phyloP scores from a whole-genome alignment of 2,888 invertebrate species.

The Hoplodrina blanda region DNA sequence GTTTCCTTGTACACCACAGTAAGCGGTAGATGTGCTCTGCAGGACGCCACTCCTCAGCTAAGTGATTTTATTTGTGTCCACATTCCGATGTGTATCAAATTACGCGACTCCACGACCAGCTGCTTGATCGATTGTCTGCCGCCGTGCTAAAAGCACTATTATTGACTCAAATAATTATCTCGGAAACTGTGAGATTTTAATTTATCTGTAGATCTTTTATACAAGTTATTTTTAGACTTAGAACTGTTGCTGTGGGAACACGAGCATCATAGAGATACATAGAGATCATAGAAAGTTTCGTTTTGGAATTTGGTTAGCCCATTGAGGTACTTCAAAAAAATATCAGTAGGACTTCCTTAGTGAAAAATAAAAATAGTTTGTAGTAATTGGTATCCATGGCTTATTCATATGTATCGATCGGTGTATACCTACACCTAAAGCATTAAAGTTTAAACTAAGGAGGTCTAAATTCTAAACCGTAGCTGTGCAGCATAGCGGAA shows the following conservation, averaged over 20 bases:
- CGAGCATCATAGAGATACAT: too few species aligned
- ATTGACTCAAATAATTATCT: conserved; percentile 80
- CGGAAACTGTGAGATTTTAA: conserved; percentile 57
- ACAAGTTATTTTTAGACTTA: conserved; percentile 41
- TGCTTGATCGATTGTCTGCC: conserved; percentile 86
- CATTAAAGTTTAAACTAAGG: conserved; percentile 18
- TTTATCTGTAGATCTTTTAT: conserved; percentile 52
- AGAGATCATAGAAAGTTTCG: too few species aligned
- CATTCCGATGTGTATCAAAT: conserved; percentile 90
- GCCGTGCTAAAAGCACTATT: conserved; percentile 82
- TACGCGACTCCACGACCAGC: conserved; percentile 85
- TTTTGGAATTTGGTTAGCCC: too few species aligned
- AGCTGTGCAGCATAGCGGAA: conserved; percentile 46
- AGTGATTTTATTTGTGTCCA: conserved; percentile 91
- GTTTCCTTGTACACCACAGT: conserved; percentile 70
- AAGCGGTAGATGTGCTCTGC: conserved; percentile 83
- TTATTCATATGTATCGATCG: neutral
- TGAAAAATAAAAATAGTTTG: too few species aligned
- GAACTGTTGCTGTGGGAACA: conserved; percentile 1
- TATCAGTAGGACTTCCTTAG: too few species aligned
- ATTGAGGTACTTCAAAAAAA: too few species aligned
- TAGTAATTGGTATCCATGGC: too few species aligned
- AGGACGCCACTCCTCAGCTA: conserved; percentile 88
- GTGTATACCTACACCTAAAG: neutral
- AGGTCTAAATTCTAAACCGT: conserved; percentile 34